Evolutionary conservation across 1,140 invertebrate species (phyloP), one percentile per base, ranked within the genome.

Genomic region (Asbolus verrucosus): DNA sequence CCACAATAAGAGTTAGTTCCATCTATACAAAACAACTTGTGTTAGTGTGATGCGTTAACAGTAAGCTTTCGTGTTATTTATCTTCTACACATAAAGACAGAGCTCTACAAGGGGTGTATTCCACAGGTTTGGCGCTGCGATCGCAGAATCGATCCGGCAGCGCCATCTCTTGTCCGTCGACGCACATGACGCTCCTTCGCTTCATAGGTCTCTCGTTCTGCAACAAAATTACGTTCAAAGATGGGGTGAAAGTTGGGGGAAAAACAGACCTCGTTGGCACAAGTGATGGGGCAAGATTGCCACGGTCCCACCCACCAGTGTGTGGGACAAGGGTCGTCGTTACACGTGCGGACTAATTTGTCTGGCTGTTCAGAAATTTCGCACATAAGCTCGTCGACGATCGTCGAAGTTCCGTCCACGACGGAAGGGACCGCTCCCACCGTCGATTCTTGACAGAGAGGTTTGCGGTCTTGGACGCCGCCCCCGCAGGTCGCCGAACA

Each of bases 271-370:
- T 75, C 67, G 16, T 54, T 59, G 2, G 88, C 88, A 76, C 92
- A 94, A 0, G 88, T 91, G 0, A 90, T 85, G 1, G 92, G 89
- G 75, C 93, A 95, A 69, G 90, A 87, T 75, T 93, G 90, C 93
- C 93, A 95, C 0, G 90, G 90, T 0, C 92, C 92, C 2, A 88
- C 82, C 90, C 90, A 92, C 92, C 92, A 93, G 75, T 88, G 88
- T 0, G 89, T 88, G 2, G 91, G 91, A 78, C 92, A 94, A 0
- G 87, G 84, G 70, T 91, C 88, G 24, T 81, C 84, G 77, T 91
- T 92, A 75, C 92, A 94, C 4, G 83, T 78, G 9, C 88, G 81
- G 27, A 85, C 84, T 69, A 84, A 83, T 24, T 88, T 83, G 19
- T 86, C 81, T 0, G 91, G 91, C 75, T 87, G 89, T 2, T 81